Percentiles rank a stretch among this genome's conserved stretches.
Conservation (phyloP, 2,797 vertebrate species). For the Tenualosa ilisha region DNA sequence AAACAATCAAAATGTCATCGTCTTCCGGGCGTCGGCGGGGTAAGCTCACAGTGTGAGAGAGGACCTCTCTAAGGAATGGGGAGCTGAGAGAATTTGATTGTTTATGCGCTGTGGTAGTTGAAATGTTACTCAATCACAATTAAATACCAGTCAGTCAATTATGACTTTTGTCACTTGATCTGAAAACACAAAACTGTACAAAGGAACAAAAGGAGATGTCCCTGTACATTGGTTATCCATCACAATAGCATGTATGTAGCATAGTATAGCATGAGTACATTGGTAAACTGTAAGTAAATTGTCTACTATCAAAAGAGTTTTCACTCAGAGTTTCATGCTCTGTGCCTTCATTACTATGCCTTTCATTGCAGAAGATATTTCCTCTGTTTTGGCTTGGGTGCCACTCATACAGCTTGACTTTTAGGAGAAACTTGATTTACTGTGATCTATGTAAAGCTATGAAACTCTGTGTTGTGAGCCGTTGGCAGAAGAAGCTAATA, state of each 20-base stretch:
- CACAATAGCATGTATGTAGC: neutral
- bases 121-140: neutral
- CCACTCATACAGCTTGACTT: neutral
- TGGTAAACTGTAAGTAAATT: neutral
- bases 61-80: neutral
- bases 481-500: neutral
- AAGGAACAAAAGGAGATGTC: neutral
- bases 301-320: neutral
- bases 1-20: constrained; percentile 10
- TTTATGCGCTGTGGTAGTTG: neutral
- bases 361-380: neutral
- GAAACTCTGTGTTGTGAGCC: neutral
- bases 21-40: neutral
- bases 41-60: neutral
- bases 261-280: neutral
- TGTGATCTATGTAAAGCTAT: neutral
- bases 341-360: neutral
- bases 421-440: neutral
- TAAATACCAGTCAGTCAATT: neutral
- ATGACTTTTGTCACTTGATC: neutral
- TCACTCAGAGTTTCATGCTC: neutral
- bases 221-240: neutral
- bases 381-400: neutral
- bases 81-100: neutral
- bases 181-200: neutral